Base-by-base conservation (phyloP, 2,888 invertebrate genomes). In the Eumerus sabulonum region DNA sequence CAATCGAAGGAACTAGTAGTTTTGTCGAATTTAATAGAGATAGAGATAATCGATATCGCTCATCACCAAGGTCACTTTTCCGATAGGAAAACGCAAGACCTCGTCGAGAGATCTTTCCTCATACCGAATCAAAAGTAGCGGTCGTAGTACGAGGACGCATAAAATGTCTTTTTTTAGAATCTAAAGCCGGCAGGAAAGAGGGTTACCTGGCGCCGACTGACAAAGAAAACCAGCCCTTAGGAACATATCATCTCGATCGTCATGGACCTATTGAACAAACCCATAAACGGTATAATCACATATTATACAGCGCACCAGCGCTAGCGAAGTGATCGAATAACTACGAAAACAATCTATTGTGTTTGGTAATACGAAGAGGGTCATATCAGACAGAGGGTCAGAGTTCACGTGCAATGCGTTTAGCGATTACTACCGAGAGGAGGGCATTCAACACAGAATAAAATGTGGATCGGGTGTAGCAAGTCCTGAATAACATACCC, bases 21-120 rank as follows among this genome's bases (percentile, higher is more conserved):
- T 0, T 83, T 87, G 16, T 88, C 88, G 0, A 84, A 81, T 27
- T 14, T 14, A 3, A 85, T 89, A 85, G 67, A 51, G 1, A 11
- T 48, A 12, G 84, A 87, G 57, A 83, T 88, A 4, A 87, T 88
- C 9, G 81, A 79, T 56, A 84, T 51, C 27, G 81, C 82, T 0
- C 87, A 88, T 81, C 85, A 85, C 51, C 76, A 77, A 17, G 86
- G 87, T 19, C 87, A 88, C 83, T 87, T 87, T 76, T 82, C 76
- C 1, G 77, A 54, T 12, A 84, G 74, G 14, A 87, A 85, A 54
- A 85, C 76, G 0, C 82, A 76, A 36, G 83, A 85, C 13, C 16
- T 62, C 1, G 50, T 87, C 1, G 77, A 67, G 9, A 81, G 81
- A 50, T 82, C 12, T 3, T 40, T 40, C 40, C 9, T 40, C 85